Evolutionary conservation across 2,888 invertebrate genomes (phyloP), one percentile per base, ranked within the genome.

Genomic region (Julus scanicus): DNA sequence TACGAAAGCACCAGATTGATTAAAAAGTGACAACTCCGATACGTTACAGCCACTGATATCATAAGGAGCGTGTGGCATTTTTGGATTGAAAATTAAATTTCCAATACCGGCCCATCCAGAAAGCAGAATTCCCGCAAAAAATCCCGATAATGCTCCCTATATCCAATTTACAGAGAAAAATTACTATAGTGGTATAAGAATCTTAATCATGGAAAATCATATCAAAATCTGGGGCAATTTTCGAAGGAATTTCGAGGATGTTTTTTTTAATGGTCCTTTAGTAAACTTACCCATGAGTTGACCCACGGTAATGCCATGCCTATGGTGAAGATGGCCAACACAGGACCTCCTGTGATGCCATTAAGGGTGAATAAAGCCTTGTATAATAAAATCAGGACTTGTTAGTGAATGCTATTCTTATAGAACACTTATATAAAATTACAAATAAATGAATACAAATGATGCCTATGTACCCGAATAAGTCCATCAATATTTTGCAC

Each of bases 231-330:
- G 20, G 39, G 17, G 20, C 29, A 39, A 37, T 3, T 48, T 9
- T 53, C 11, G 83, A 44, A 39, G n/a, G n/a, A n/a, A n/a, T n/a
- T n/a, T n/a, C n/a, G n/a, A n/a, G n/a, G n/a, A n/a, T n/a, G n/a
- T n/a, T n/a, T n/a, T n/a, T n/a, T n/a, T n/a, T n/a, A n/a, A n/a
- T n/a, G n/a, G n/a, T n/a, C n/a, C n/a, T n/a, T n/a, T n/a, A n/a
- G n/a, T n/a, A n/a, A n/a, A 39, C 86, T 40, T 57, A 88, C 86
- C 49, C 48, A 37, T 5, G 88, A 48, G 40, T 86, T 88, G 9
- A 86, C 88, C 88, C 88, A 88, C n/a, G 88, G 88, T 20, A 88
- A 29, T 1, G 53, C 20, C 88, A 88, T 88, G 0, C 88, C 88
- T 1, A 88, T 11, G 63, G 86, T 53, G 86, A 88, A 88, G 6